Evolutionary conservation across 2,888 invertebrate genomes (phyloP).

Genomic region (Ichneumon xanthorius): DNA sequence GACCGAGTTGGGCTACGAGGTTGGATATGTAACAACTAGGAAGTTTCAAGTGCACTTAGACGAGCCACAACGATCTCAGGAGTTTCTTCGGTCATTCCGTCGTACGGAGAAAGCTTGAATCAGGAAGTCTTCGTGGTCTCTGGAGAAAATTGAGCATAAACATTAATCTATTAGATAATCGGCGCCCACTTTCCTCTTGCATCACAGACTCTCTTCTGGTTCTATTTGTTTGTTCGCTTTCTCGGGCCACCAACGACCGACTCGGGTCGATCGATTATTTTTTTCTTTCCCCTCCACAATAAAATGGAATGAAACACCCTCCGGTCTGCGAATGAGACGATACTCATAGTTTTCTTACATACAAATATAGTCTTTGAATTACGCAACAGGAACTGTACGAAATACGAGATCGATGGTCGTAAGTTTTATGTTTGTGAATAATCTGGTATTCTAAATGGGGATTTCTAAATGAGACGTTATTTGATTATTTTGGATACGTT

Average conservation of each 20-base stretch:
- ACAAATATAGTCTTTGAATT: not conserved
- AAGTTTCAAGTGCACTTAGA: slow-evolving; percentile 25
- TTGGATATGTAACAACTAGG: slow-evolving; percentile 39
- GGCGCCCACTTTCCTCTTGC: not conserved
- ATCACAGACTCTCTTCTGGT: not conserved
- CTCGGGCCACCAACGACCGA: not conserved
- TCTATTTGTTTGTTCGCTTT: not conserved
- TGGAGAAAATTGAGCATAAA: slow-evolving; percentile 22
- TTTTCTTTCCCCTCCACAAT: not conserved
- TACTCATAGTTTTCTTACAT: not conserved
- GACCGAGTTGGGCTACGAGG: not conserved
- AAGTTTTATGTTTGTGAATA: not conserved
- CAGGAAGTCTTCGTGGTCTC: slow-evolving; percentile 41
- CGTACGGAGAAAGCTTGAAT: slow-evolving; percentile 56
- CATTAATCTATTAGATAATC: slow-evolving; percentile 30
- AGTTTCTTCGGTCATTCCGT: slow-evolving; percentile 45
- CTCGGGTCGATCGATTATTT: not conserved
- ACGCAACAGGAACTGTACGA: not conserved
- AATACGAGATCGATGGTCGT: not conserved
- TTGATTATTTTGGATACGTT: not conserved
- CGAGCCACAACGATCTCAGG: slow-evolving; percentile 10
- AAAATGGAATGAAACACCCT: not conserved
- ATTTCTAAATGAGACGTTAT: not conserved
- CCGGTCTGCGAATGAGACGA: not conserved
- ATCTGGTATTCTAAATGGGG: not conserved